phyloP scores from a whole-genome alignment of 1,140 invertebrate genomes.

The Drosophila asahinai region DNA sequence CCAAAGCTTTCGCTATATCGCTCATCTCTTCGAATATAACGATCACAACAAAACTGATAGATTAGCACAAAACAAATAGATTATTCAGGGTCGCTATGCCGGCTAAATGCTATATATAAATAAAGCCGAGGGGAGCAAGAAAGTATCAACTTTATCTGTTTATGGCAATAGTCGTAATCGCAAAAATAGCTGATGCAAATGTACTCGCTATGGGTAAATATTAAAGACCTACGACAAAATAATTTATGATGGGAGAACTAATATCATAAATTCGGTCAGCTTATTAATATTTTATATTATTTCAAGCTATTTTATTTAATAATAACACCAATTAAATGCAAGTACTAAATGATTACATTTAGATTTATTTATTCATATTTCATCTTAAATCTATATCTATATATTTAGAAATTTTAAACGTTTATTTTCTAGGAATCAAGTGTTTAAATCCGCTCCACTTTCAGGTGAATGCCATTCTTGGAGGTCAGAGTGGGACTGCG shows the following conservation, averaged over 20 bases:
- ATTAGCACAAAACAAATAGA: constrained; percentile 1
- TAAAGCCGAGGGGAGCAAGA: background rate
- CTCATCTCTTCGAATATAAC: background rate
- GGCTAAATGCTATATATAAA: background rate
- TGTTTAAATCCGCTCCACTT: background rate
- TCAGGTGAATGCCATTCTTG: constrained; percentile 49
- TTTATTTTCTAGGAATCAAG: background rate
- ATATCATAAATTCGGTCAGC: too few species aligned
- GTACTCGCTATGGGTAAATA: background rate
- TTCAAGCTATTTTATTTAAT: too few species aligned
- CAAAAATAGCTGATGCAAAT: background rate
- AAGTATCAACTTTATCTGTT: background rate
- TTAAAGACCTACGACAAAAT: too few species aligned
- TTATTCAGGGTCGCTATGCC: background rate
- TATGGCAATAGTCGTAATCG: background rate
- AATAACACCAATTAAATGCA: too few species aligned
- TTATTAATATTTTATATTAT: too few species aligned
- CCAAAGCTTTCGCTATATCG: background rate
- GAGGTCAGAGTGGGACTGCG: constrained; percentile 15
- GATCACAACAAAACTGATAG: constrained; percentile 12
- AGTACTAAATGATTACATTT: too few species aligned
- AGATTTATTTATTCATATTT: too few species aligned
- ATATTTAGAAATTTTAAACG: too few species aligned
- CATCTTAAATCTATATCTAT: too few species aligned
- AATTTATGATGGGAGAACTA: background rate